Percentiles rank a stretch among this genome's conserved stretches.
Conservation (phyloP, 2,113 vertebrate species). For the Fulmarus glacialis region DNA sequence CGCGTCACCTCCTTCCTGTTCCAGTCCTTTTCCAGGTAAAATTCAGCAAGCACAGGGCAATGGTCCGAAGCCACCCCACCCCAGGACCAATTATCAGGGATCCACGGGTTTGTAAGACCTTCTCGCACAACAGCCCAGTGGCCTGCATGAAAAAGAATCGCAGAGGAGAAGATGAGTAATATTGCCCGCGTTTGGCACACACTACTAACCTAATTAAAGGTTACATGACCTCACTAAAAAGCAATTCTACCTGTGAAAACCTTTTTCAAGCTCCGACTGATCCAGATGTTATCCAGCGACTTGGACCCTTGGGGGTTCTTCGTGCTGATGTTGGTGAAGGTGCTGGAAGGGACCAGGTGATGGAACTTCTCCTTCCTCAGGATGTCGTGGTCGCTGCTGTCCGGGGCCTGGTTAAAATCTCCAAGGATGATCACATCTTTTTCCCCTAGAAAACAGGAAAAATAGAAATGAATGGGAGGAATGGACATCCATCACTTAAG, state of each 20-base stretch:
- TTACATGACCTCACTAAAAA: accelerated
- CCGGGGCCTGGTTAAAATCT: conserved; percentile 86
- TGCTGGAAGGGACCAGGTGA: conserved; percentile 80
- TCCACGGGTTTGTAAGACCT: conserved; percentile 95
- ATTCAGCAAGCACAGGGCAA: conserved; percentile 89
- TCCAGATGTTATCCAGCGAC: conserved; percentile 93
- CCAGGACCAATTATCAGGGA: conserved; percentile 98
- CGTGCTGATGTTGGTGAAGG: conserved; percentile 95
- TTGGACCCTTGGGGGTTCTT: conserved; percentile 88
- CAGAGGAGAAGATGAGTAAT: neutral
- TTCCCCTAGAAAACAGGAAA: conserved; percentile 77
- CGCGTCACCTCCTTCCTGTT: conserved; percentile 77
- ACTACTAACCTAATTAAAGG: accelerated
- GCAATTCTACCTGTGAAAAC: conserved; percentile 84
- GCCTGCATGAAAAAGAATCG: conserved; percentile 70
- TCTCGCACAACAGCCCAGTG: conserved; percentile 89
- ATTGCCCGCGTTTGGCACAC: accelerated
- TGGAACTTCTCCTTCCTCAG: conserved; percentile 89
- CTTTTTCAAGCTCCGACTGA: conserved; percentile 89
- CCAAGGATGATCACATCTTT: conserved; percentile 89
- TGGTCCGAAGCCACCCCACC: conserved; percentile 92
- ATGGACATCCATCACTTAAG: neutral
- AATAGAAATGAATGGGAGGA: neutral
- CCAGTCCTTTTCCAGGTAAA: conserved; percentile 82
- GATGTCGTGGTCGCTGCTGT: conserved; percentile 82